These are phyloP conservation scores for Cancer borealis DNA, from an alignment of 2,888 invertebrate species.

Conservation along the genomic window DNA sequence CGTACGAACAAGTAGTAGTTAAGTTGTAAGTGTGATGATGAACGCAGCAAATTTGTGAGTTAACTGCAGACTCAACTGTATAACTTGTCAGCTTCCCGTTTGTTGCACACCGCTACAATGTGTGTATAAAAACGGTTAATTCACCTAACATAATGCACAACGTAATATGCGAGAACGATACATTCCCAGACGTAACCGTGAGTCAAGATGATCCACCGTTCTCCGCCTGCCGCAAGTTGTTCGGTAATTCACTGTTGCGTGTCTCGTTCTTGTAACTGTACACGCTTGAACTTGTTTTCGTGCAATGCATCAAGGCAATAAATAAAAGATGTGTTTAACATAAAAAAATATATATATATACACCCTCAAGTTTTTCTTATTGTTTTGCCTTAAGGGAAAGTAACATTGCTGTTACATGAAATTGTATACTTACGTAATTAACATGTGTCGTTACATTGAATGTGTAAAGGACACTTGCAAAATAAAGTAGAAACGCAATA, in stretches of 20 bases:
- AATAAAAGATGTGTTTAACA: neutral
- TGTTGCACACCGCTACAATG: neutral
- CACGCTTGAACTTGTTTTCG: neutral
- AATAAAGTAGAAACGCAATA: neutral
- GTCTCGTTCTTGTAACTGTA: conserved; percentile 11
- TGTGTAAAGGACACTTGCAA: neutral
- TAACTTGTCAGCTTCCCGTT: neutral
- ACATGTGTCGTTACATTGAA: neutral
- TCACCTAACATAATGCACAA: neutral
- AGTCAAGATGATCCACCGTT: neutral
- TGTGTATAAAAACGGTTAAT: neutral
- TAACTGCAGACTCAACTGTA: neutral
- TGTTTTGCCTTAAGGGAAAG: neutral
- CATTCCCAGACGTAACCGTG: neutral
- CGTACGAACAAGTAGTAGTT: neutral
- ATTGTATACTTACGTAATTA: neutral
- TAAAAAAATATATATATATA: neutral
- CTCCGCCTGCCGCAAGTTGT: neutral
- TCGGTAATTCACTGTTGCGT: neutral
- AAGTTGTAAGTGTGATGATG: neutral
- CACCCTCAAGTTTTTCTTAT: neutral
- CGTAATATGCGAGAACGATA: neutral
- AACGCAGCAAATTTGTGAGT: neutral
- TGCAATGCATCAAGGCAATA: neutral
- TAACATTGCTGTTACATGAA: neutral